Evolutionary conservation across 2,113 vertebrate genomes (phyloP), one percentile per base, ranked within the genome.

Genomic region (Anser brachyrhynchus): DNA sequence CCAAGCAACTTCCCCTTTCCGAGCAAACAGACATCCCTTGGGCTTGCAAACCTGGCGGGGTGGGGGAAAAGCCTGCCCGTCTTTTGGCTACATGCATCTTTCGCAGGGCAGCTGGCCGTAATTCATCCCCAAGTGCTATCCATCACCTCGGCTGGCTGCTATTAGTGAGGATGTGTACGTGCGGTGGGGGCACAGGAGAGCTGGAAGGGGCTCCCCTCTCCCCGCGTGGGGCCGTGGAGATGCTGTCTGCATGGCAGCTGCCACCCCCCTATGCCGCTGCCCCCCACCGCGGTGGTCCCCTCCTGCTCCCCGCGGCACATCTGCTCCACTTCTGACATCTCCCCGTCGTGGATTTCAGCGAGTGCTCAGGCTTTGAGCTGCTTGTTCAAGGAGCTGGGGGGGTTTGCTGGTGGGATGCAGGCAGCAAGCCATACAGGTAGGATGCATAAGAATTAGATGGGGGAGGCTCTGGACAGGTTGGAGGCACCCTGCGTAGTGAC

Each of bases 191-290:
- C 65, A 9, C 1, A 6, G 83, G 2, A 13, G 3, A 13, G 76
- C 61, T 84, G 83, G 73, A 92, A 96, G 73, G 65, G 59, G 31
- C 52, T 95, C 23, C 52, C 41, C 26, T 4, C 5, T 67, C 46
- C 64, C 19, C 2, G 57, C 0, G 18, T 0, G 2, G 28, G 43
- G 90, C 69, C 94, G 87, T 3, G 35, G 89, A 76, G 87, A 62
- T 2, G 3, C 75, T 11, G 46, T 96, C 93, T 94, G 93, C 72
- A 23, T 49, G 35, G 69, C 96, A 95, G 95, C 90, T 97, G 94
- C 92, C 92, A 46, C 19, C 72, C 52, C 64, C 88, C 73, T 0
- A 8, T 49, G 67, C 74, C 1, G 5, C 93, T 49, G 46, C 61
- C 20, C 0, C 2, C 87, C 75, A 76, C 51, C 4, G 2, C 39